Evolutionary conservation across 2,888 invertebrate species (phyloP).

Genomic region (Ellobium chinense): DNA sequence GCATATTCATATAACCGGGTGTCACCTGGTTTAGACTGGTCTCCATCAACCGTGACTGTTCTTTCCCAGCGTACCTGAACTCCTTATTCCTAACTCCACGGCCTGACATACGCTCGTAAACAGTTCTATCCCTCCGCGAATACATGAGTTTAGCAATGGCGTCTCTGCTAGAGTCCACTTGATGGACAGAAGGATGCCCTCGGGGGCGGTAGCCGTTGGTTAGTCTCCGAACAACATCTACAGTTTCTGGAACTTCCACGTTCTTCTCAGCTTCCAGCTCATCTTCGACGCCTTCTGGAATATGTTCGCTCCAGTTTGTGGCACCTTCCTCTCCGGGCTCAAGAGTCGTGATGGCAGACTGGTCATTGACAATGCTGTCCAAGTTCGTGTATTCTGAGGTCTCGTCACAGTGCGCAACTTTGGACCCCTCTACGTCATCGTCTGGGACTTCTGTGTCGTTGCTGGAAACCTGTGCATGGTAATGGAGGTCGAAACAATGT

Average conservation of each 20-base stretch:
- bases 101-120: conserved; percentile 33
- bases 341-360: background rate
- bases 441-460: conserved; percentile 32
- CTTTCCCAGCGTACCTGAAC: conserved; percentile 26
- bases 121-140: conserved; percentile 33
- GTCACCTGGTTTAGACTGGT: conserved; percentile 45
- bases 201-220: too few species aligned
- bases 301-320: background rate
- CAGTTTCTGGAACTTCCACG: background rate
- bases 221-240: background rate
- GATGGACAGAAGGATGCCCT: background rate
- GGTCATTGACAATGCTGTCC: background rate
- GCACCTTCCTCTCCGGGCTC: background rate
- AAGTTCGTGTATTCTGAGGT: conserved; percentile 2
- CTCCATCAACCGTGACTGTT: conserved; percentile 35
- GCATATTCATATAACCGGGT: conserved; percentile 43
- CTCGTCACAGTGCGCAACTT: background rate
- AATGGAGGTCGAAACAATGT: too few species aligned
- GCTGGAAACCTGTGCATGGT: conserved; percentile 32
- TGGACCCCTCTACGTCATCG: conserved; percentile 9
- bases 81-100: conserved; percentile 25
- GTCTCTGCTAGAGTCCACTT: conserved; percentile 7
- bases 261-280: background rate
- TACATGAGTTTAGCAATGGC: conserved; percentile 36
- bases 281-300: background rate